A percentile compares a stretch with the other conserved stretches of the same genome.
These are phyloP conservation scores for Ornithorhynchus anatinus DNA, from an alignment of 2,113 vertebrate genomes.

Conservation along the genomic window DNA sequence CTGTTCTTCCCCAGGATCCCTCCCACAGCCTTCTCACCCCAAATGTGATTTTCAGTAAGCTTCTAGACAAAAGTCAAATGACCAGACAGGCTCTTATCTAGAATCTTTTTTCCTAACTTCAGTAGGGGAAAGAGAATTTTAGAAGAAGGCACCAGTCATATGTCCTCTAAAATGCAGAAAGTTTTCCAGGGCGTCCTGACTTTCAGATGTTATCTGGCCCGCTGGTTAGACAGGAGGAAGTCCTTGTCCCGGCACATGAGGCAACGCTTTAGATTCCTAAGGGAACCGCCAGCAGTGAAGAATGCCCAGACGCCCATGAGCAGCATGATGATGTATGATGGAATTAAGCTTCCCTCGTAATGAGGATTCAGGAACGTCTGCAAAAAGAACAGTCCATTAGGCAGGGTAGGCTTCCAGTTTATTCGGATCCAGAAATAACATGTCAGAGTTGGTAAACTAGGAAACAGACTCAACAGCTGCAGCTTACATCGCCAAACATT, in stretches of 20 bases:
- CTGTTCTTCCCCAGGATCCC: neutral
- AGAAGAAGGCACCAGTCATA: conserved; percentile 31
- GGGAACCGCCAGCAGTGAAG: conserved; percentile 74
- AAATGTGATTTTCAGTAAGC: neutral
- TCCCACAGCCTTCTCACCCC: neutral
- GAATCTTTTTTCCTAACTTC: conserved; percentile 5
- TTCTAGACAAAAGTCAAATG: neutral
- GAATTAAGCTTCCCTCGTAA: conserved; percentile 69
- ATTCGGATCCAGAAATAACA: neutral
- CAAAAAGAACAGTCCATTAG: conserved; percentile 8
- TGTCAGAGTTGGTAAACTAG: neutral
- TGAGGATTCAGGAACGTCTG: conserved; percentile 79
- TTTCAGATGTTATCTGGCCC: conserved; percentile 70
- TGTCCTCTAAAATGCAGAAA: conserved; percentile 24
- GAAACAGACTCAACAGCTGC: neutral
- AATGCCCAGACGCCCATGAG: conserved; percentile 77
- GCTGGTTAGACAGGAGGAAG: conserved; percentile 79
- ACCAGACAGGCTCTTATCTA: neutral
- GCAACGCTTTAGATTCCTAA: conserved; percentile 79
- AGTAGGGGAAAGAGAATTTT: conserved; percentile 1
- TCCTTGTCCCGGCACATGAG: conserved; percentile 81
- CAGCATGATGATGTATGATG: conserved; percentile 71
- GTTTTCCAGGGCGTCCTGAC: neutral
- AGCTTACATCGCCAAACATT: neutral
- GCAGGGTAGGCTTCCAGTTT: neutral